phyloP scores from a whole-genome alignment of 2,797 vertebrate genomes.

The Sebastolobus alascanus region DNA sequence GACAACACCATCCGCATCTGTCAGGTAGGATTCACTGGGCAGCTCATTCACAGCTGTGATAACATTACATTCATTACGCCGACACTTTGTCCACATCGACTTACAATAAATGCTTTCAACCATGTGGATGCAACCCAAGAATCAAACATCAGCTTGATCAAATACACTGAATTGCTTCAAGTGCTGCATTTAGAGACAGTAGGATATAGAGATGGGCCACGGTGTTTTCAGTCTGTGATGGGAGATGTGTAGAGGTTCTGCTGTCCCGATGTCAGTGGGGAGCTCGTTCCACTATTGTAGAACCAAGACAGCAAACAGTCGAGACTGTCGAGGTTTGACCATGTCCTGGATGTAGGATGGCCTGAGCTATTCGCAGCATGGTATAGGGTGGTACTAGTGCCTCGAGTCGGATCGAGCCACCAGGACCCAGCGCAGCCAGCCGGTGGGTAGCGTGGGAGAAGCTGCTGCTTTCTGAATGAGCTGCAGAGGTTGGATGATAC shows the following conservation, averaged over 20 bases:
- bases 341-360: not conserved
- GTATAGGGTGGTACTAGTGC: not conserved
- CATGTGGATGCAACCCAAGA: not conserved
- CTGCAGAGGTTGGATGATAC: not conserved
- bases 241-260: not conserved
- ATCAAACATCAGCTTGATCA: not conserved
- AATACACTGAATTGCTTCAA: not conserved
- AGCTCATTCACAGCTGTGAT: not conserved
- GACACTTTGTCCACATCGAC: not conserved
- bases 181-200: not conserved
- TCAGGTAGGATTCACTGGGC: constrained; percentile 85
- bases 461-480: not conserved
- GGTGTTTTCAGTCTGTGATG: not conserved
- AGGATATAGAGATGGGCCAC: not conserved
- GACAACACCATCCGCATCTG: constrained; percentile 97
- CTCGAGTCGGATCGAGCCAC: not conserved
- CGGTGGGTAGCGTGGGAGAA: not conserved
- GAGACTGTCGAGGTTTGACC: not conserved
- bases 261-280: not conserved
- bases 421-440: not conserved
- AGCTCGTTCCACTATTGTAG: not conserved
- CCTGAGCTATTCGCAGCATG: not conserved
- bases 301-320: not conserved
- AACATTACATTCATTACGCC: not conserved
- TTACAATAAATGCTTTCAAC: not conserved